A percentile compares a stretch with the other conserved stretches of the same genome.
Conservation (phyloP, 1,140 invertebrate species). For the Centruroides vittatus region DNA sequence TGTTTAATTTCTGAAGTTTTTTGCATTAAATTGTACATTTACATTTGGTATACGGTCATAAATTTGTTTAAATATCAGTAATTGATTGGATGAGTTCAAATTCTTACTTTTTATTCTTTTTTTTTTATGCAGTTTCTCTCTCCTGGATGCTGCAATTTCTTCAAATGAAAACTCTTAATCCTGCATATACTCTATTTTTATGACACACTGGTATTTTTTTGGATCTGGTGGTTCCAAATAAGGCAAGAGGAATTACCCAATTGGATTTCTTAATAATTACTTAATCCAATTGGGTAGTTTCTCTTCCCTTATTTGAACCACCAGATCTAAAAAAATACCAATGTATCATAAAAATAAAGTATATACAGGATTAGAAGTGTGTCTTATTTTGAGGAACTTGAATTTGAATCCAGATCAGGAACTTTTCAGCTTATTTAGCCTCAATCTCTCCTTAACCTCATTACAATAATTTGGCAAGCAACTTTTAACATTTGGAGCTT, state of each 20-base stretch:
- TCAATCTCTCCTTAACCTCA: too few species aligned
- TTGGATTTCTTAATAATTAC: too few species aligned
- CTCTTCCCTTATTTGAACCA: constrained; percentile 26
- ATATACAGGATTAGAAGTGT: constrained; percentile 36
- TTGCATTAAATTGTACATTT: too few species aligned
- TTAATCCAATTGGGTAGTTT: background rate
- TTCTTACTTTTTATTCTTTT: too few species aligned
- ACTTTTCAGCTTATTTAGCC: too few species aligned
- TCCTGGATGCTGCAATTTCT: constrained; percentile 28
- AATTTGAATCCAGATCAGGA: constrained; percentile 5
- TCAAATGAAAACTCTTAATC: constrained; percentile 35
- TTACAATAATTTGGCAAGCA: too few species aligned
- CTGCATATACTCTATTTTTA: constrained; percentile 35
- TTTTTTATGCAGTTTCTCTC: too few species aligned
- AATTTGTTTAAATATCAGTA: too few species aligned
- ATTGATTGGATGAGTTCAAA: too few species aligned
- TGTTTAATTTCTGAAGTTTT: too few species aligned
- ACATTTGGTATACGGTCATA: too few species aligned
- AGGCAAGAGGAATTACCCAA: constrained; percentile 14
- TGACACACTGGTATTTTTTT: constrained; percentile 30
- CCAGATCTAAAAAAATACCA: constrained; percentile 25
- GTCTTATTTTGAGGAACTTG: constrained; percentile 38
- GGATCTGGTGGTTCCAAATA: constrained; percentile 30
- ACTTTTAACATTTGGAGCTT: too few species aligned
- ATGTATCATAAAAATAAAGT: constrained; percentile 37